Base-by-base conservation (phyloP, 1,140 invertebrate species). In the Zaprionus gabonicus region DNA sequence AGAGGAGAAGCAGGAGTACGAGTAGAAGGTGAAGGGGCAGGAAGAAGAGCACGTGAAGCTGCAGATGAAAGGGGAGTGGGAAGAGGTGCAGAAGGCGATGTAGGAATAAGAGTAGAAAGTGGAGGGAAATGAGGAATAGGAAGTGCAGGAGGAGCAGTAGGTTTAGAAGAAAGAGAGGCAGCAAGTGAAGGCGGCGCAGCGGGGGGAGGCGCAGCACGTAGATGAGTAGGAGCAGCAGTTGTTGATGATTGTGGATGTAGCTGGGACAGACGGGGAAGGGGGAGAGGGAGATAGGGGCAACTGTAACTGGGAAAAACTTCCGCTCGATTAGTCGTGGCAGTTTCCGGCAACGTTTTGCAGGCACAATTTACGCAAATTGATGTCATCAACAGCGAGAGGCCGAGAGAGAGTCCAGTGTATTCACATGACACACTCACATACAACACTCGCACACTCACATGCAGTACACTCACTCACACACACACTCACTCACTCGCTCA, bases 331-430 rank as follows among this genome's bases (percentile, higher is more conserved):
- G 85, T 90, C 85, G 9, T 91, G 85, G 72, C 85, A 82, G 85
- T 90, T 91, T 90, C 85, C 85, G 85, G 85, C 85, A 90, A 83
- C 85, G 81, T 90, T 90, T 90, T 90, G 73, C 86, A 78, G 90
- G 85, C 85, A 90, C 85, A 91, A 90, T 90, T 90, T 90, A 91
- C 85, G 85, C 86, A 90, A 90, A 90, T 90, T 90, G 85, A 91
- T 90, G 85, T 90, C 85, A 91, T 90, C 85, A 85, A 79, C 73
- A 72, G 85, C 81, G 60, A 9, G 60, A 9, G 41, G 2, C 41
- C n/a, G 41, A 17, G 41, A 10, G 31, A 17, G 41, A 10, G 31
- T 34, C 31, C n/a, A 17, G 41, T n/a, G n/a, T 17, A 46, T 46
- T 20, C 41, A 46, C 41, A 46, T 46, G 41, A 10, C 41, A 46